Conservation (phyloP, 2,888 invertebrate genomes). For the Standfussiana lucernea region DNA sequence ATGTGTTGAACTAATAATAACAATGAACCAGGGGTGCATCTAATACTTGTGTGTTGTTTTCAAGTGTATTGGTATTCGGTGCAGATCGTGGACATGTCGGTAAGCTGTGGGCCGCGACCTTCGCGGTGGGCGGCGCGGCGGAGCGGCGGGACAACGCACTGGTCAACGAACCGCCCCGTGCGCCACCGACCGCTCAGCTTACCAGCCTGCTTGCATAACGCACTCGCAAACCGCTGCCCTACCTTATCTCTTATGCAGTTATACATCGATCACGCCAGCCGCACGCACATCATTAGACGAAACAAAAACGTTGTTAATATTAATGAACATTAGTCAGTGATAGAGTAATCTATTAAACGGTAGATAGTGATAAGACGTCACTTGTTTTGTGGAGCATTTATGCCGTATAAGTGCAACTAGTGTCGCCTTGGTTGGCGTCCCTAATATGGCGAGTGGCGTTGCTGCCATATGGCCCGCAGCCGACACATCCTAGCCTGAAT, state of each 20-base stretch:
- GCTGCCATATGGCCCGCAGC: constrained; percentile 88
- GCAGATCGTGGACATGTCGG: constrained; percentile 76
- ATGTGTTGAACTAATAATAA: constrained; percentile 77
- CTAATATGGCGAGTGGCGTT: constrained; percentile 86
- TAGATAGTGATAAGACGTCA: constrained; percentile 81
- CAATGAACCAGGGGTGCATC: constrained; percentile 17
- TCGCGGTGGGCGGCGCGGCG: constrained; percentile 86
- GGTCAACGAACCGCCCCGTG: constrained; percentile 90
- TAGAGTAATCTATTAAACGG: constrained; percentile 73
- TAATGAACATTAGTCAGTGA: constrained; percentile 70
- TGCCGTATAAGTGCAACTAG: constrained; percentile 90
- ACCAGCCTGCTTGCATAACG: constrained; percentile 88
- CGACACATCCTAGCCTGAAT: constrained; percentile 85
- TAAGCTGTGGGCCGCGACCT: constrained; percentile 86
- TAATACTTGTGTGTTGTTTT: constrained; percentile 49
- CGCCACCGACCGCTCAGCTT: constrained; percentile 76
- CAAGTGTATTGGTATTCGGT: constrained; percentile 62
- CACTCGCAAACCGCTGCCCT: constrained; percentile 78
- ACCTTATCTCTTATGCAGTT: constrained; percentile 82
- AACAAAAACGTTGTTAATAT: constrained; percentile 67
- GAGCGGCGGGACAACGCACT: constrained; percentile 88
- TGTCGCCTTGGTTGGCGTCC: constrained; percentile 88
- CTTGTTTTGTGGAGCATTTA: constrained; percentile 86
- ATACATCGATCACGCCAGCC: constrained; percentile 68
- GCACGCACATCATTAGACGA: constrained; percentile 67